Base-by-base conservation (phyloP, 2,113 vertebrate species). In the Marcusenius ussheri region DNA sequence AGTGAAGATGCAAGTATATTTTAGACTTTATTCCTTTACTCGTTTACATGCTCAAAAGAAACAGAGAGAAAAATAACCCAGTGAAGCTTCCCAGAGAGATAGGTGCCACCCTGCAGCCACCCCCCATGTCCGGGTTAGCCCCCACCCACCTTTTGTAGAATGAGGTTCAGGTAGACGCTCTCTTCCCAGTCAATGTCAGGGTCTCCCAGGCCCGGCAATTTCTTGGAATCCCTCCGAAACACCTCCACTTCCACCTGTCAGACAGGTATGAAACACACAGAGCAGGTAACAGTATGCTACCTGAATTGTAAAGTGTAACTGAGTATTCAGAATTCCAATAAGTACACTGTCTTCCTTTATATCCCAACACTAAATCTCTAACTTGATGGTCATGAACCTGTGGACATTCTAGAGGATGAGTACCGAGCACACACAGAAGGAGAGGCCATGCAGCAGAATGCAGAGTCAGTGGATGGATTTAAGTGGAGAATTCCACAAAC, bases 141-240 rank as follows among this genome's bases (percentile, higher is more conserved):
- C 35, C 1, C 31, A 42, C 2, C 4, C n/a, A 99, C 98, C 97
- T 99, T 99, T 95, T 99, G 98, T 35, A 99, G 94, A 92, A 99
- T 97, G 80, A 99, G 98, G 89, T 99, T 99, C 93, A 99, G 93
- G 96, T 98, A 99, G 90, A 99, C 98, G 0, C 98, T 99, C 95
- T 99, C 98, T 92, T 99, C 98, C 98, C 98, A 99, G 95, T 99
- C 98, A 2, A 99, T 99, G 92, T 99, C 98, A 0, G 98, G 98
- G 91, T 99, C 98, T 0, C 98, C 98, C 1, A 99, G 95, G 56
- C 98, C 98, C 0, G 98, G 98, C 62, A 99, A 96, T 95, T 99
- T 99, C 95, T 98, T 99, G 0, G 98, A 99, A 95, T 99, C 98
- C 56, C 98, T 96, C 87, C 98, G 95, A 93, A 98, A 99, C 42